Base-by-base conservation (phyloP, 2,113 vertebrate species). In the Carollia perspicillata region DNA sequence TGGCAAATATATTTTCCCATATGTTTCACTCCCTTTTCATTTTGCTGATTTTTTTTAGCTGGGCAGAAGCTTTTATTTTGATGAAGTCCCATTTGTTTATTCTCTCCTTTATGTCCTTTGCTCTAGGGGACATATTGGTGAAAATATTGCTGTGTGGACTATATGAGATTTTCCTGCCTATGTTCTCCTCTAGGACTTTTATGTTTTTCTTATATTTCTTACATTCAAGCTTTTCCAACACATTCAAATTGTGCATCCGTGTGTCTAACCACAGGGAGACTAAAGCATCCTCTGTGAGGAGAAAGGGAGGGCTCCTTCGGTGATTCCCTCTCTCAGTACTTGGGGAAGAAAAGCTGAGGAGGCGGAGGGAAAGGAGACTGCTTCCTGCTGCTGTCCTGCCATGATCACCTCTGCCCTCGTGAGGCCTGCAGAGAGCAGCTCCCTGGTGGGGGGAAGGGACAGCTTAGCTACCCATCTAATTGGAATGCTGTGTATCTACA, bases 171-270 rank as follows among this genome's bases (percentile, higher is more conserved):
- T 60, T 60, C 58, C 58, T 60, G 58, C 23, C 58, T 60, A 28
- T 26, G 58, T 60, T 60, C 58, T 58, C 55, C 55, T 60, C 9
- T 28, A 60, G 58, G 58, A 51, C 71, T n/a, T 77, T 37, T n/a
- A 6, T 23, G 60, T 78, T 37, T 79, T 42, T n/a, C 9, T 66
- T 88, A 11, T 1, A 88, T 77, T 18, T 92, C 79, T 89, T 93
- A 33, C 47, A 35, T 65, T 92, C 20, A 12, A 3, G 23, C 28
- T 85, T 84, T 78, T n/a, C 55, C 23, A 83, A 6, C 4, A 60
- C n/a, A 42, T 51, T 77, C 55, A 65, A 26, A 42, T 40, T 23
- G 2, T 35, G 35, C 42, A 68, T 33, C 40, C 3, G 0, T n/a
- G 58, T 75, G 33, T 71, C 89, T 69, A 58, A 81, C 37, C 71